Evolutionary conservation across 2,888 invertebrate species (phyloP).

Genomic region (Drosophila greeni): DNA sequence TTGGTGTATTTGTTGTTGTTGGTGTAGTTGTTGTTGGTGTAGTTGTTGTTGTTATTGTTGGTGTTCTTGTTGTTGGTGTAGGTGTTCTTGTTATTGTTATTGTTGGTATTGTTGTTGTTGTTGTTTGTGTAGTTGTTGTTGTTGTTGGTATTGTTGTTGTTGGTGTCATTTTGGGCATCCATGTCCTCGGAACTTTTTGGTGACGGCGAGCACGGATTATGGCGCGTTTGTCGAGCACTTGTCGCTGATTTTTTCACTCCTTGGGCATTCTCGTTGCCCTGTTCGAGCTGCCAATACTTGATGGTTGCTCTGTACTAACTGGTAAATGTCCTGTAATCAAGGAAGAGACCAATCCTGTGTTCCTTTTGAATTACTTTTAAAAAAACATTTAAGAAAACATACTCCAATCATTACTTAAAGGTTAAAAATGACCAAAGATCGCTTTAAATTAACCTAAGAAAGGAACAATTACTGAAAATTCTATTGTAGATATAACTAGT

Average conservation of each 20-base stretch:
- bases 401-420: too few species aligned
- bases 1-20: neutral
- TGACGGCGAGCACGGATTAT: constrained; percentile 66
- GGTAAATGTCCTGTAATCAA: constrained; percentile 7
- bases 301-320: neutral
- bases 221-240: constrained; percentile 56
- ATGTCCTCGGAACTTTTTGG: constrained; percentile 45
- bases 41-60: constrained; percentile 2
- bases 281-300: neutral
- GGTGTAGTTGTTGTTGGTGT: neutral
- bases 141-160: neutral
- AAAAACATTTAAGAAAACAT: too few species aligned
- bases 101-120: neutral
- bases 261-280: neutral
- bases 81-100: neutral
- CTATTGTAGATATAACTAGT: too few species aligned
- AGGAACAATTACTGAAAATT: too few species aligned
- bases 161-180: constrained; percentile 8
- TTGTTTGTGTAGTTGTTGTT: constrained; percentile 3
- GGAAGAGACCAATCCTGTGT: neutral
- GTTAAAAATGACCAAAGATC: neutral
- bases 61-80: neutral
- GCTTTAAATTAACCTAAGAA: too few species aligned
- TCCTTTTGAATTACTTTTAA: too few species aligned
- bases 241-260: constrained; percentile 36